Percentiles rank a stretch among this genome's conserved stretches.
Evolutionary conservation across 2,888 invertebrate species (phyloP).

Genomic region (Lithodes maja): DNA sequence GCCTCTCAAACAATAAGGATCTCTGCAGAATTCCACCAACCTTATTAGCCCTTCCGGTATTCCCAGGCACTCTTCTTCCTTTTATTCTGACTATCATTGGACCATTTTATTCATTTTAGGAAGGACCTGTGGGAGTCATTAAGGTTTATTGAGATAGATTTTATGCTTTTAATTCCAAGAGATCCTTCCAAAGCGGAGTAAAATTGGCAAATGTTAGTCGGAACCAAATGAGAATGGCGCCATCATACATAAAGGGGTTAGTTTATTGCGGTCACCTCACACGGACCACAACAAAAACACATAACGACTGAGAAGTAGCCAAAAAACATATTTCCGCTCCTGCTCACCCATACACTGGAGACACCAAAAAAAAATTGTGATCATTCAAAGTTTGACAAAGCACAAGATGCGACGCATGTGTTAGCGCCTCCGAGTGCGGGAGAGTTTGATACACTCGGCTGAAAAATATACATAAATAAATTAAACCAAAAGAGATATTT

Average conservation of each 20-base stretch:
- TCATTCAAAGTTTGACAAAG: constrained; percentile 47
- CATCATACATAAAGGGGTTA: too few species aligned
- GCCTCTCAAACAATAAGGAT: constrained; percentile 26
- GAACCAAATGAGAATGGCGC: too few species aligned
- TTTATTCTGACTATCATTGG: too few species aligned
- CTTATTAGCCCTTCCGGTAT: not conserved
- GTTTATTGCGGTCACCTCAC: constrained; percentile 19
- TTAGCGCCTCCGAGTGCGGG: constrained; percentile 26
- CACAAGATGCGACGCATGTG: constrained; percentile 47
- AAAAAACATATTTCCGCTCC: constrained; percentile 24
- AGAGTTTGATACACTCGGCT: constrained; percentile 45
- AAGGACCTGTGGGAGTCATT: too few species aligned
- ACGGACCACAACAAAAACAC: constrained; percentile 19
- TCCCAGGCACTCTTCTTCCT: too few species aligned
- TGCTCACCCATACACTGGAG: constrained; percentile 24
- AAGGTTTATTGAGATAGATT: too few species aligned
- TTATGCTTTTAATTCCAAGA: too few species aligned
- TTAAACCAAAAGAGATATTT: not conserved
- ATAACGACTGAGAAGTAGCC: constrained; percentile 33
- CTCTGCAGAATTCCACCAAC: constrained; percentile 30
- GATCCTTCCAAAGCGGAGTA: too few species aligned
- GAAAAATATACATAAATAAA: constrained; percentile 13
- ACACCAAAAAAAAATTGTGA: constrained; percentile 46
- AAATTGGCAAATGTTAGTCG: too few species aligned
- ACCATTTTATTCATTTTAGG: too few species aligned